Percentiles rank a stretch among this genome's conserved stretches.
These are phyloP conservation scores for Cantharis flavilabris DNA, from an alignment of 2,888 invertebrate genomes.

Conservation along the genomic window DNA sequence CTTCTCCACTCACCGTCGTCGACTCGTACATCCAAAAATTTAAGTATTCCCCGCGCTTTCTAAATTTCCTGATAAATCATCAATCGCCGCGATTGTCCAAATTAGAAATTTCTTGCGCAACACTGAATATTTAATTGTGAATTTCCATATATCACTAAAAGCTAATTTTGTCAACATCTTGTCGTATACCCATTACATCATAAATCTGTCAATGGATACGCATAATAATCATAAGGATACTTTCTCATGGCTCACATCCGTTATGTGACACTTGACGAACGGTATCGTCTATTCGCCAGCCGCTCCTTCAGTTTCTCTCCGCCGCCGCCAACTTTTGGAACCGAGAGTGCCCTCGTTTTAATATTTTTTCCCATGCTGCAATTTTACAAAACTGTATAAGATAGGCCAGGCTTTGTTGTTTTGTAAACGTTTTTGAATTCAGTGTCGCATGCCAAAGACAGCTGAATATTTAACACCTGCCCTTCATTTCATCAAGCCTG, in stretches of 20 bases:
- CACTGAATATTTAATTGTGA: not conserved
- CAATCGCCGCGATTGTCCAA: not conserved
- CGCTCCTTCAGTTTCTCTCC: not conserved
- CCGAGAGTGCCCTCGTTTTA: not conserved
- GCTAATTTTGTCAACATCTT: slow-evolving; percentile 24
- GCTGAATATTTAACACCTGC: slow-evolving; percentile 42
- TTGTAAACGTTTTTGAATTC: slow-evolving; percentile 19
- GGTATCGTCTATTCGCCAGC: slow-evolving; percentile 4
- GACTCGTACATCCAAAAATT: too few species aligned
- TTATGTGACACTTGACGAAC: slow-evolving; percentile 31
- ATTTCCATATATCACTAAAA: slow-evolving; percentile 19
- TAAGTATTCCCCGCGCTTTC: not conserved
- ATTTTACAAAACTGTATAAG: slow-evolving; percentile 1
- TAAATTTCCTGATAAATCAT: not conserved
- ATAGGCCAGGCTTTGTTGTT: slow-evolving; percentile 35
- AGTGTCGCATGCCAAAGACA: slow-evolving; percentile 37
- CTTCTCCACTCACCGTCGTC: not conserved
- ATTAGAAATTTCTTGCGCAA: slow-evolving; percentile 1
- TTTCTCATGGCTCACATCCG: slow-evolving; percentile 41
- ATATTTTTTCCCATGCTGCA: not conserved
- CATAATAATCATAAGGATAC: slow-evolving; percentile 39
- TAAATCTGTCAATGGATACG: slow-evolving; percentile 41
- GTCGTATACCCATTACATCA: slow-evolving; percentile 31
- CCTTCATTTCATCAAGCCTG: slow-evolving; percentile 42
- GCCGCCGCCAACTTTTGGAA: not conserved